phyloP scores from a whole-genome alignment of 2,888 invertebrate genomes.

The Tryphoninae sp. region DNA sequence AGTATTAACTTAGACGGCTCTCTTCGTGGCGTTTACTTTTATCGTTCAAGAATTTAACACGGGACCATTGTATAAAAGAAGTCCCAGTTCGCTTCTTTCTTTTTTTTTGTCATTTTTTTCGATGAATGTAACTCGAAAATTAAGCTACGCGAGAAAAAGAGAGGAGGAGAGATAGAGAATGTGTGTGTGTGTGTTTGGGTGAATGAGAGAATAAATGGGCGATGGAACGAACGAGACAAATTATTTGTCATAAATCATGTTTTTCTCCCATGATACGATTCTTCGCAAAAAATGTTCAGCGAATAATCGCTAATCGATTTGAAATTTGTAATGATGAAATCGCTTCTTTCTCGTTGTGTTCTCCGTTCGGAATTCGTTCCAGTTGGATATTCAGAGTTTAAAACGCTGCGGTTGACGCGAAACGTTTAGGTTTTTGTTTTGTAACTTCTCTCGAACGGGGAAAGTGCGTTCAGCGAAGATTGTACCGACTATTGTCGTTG shows the following conservation, averaged over 20 bases:
- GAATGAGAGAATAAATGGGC: not conserved
- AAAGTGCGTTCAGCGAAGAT: not conserved
- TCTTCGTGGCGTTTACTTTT: slow-evolving; percentile 17
- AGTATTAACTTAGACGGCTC: slow-evolving; percentile 52
- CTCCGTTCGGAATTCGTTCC: not conserved
- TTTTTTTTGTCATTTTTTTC: slow-evolving; percentile 17
- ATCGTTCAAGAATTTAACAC: slow-evolving; percentile 17
- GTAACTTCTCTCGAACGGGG: not conserved
- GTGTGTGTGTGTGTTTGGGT: not conserved
- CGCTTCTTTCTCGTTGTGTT: not conserved
- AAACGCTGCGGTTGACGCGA: not conserved
- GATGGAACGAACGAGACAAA: slow-evolving; percentile 24
- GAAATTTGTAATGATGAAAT: slow-evolving; percentile 8
- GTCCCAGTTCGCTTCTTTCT: slow-evolving; percentile 14
- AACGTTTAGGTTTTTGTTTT: not conserved
- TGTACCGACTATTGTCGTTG: not conserved
- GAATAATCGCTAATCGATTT: not conserved
- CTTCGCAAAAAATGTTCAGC: not conserved
- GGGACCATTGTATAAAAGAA: slow-evolving; percentile 40
- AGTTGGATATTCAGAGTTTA: not conserved
- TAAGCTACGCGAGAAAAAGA: not conserved
- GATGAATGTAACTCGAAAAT: slow-evolving; percentile 5
- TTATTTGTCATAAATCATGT: not conserved
- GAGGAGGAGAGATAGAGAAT: not conserved
- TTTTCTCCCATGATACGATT: not conserved